Evolutionary conservation across 92 coral and sea anemone species (phyloP).

Genomic region (Umimayanthus kanabou): DNA sequence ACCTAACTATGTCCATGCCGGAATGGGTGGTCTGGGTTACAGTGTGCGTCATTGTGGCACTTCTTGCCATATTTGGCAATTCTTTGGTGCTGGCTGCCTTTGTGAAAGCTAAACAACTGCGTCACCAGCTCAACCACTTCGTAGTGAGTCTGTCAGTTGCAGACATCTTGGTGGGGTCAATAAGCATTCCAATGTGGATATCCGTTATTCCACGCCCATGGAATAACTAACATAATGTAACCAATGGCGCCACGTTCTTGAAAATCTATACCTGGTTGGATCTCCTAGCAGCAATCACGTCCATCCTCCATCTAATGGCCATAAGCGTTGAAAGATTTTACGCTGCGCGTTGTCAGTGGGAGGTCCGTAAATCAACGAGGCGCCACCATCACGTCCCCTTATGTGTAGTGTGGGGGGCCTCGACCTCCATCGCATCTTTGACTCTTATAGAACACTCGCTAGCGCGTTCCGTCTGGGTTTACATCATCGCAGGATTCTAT

Average conservation of each 20-base stretch:
- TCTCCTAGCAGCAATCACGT: neutral
- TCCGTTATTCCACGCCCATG: neutral
- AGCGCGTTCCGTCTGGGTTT: slow-evolving; percentile 32
- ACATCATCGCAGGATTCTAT: slow-evolving; percentile 50
- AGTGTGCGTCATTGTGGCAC: slow-evolving; percentile 43
- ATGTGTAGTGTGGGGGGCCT: slow-evolving; percentile 36
- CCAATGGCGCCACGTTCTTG: neutral
- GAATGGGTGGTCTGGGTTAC: slow-evolving; percentile 59
- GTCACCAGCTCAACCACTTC: slow-evolving; percentile 52
- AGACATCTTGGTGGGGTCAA: slow-evolving; percentile 63
- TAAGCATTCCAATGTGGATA: slow-evolving; percentile 74
- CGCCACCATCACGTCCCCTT: slow-evolving; percentile 24
- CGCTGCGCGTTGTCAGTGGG: slow-evolving; percentile 36
- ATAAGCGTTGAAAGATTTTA: neutral
- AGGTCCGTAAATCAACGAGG: slow-evolving; percentile 23
- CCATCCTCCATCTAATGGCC: slow-evolving; percentile 11
- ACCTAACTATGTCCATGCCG: slow-evolving; percentile 35
- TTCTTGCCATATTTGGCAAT: slow-evolving; percentile 59
- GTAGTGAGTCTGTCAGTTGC: slow-evolving; percentile 70
- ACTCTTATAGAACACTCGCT: slow-evolving; percentile 22
- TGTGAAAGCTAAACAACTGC: slow-evolving; percentile 45
- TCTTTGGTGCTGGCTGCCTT: slow-evolving; percentile 59
- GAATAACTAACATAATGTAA: neutral
- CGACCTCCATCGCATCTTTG: slow-evolving; percentile 28
- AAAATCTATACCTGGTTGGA: neutral